phyloP scores from a whole-genome alignment of 2,113 vertebrate species.

The Heterotis niloticus region DNA sequence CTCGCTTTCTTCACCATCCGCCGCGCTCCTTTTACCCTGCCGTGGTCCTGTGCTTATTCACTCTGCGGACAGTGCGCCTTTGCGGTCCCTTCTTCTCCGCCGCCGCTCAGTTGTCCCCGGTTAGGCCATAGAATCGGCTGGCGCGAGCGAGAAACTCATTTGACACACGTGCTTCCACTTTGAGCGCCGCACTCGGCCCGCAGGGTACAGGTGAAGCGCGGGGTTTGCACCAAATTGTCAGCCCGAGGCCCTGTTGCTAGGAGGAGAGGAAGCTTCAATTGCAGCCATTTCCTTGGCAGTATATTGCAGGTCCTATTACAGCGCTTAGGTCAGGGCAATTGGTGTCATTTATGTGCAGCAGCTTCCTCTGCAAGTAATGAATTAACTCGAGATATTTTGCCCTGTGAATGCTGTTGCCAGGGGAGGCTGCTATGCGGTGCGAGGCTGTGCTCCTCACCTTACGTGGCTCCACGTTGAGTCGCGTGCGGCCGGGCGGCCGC shows the following conservation, averaged over 20 bases:
- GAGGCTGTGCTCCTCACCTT: constrained; percentile 61
- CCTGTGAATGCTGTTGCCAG: constrained; percentile 84
- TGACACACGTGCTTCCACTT: constrained; percentile 70
- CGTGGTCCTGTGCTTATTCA: neutral
- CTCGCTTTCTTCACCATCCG: too few species aligned
- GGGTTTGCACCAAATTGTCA: constrained; percentile 58
- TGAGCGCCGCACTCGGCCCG: constrained; percentile 60
- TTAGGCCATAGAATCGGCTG: constrained; percentile 44
- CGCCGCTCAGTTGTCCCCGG: constrained; percentile 56
- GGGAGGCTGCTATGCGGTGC: constrained; percentile 81
- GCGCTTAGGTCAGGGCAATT: constrained; percentile 90
- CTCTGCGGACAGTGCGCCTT: constrained; percentile 36
- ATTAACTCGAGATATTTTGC: constrained; percentile 88
- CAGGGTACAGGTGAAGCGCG: constrained; percentile 66
- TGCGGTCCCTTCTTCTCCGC: constrained; percentile 50
- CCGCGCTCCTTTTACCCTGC: too few species aligned
- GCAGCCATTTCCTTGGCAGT: constrained; percentile 84
- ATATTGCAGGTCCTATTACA: constrained; percentile 85
- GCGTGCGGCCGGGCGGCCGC: constrained; percentile 8
- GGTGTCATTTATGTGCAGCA: constrained; percentile 92
- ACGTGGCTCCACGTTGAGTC: constrained; percentile 3
- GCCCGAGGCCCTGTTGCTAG: constrained; percentile 73
- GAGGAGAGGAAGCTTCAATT: constrained; percentile 79
- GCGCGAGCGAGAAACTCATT: constrained; percentile 56
- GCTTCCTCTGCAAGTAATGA: constrained; percentile 92